A percentile compares a stretch with the other conserved stretches of the same genome.
Conservation (phyloP, 2,113 vertebrate genomes). For the Casuarius casuarius region DNA sequence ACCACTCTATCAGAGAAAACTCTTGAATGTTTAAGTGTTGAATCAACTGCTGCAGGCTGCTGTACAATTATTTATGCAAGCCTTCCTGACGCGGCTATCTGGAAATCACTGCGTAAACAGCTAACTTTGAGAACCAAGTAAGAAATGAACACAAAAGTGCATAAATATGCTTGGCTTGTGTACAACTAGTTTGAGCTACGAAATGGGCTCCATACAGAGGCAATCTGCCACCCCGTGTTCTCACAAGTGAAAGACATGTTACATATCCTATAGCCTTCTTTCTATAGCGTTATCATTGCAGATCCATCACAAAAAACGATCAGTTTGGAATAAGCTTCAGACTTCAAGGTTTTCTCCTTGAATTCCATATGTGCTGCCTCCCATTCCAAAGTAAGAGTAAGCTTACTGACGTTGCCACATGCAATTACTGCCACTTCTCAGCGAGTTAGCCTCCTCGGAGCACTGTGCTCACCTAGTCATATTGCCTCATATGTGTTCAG, state of each 20-base stretch:
- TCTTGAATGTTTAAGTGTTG: neutral
- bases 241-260: neutral
- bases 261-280: neutral
- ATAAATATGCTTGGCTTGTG: rapidly evolving
- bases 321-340: neutral
- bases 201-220: neutral
- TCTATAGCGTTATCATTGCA: neutral
- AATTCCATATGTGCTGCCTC: neutral
- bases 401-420: neutral
- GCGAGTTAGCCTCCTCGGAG: neutral
- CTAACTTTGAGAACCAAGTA: neutral
- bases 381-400: neutral
- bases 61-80: neutral
- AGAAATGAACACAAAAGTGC: neutral
- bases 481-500: neutral
- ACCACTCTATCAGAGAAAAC: neutral
- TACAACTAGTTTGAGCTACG: neutral
- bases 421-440: neutral
- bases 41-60: neutral
- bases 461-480: neutral
- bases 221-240: neutral
- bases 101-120: neutral
- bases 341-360: neutral
- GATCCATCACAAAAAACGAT: neutral
- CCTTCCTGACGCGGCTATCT: neutral